Base-by-base conservation (phyloP, 2,113 vertebrate species). In the Lasiurus cinereus region DNA sequence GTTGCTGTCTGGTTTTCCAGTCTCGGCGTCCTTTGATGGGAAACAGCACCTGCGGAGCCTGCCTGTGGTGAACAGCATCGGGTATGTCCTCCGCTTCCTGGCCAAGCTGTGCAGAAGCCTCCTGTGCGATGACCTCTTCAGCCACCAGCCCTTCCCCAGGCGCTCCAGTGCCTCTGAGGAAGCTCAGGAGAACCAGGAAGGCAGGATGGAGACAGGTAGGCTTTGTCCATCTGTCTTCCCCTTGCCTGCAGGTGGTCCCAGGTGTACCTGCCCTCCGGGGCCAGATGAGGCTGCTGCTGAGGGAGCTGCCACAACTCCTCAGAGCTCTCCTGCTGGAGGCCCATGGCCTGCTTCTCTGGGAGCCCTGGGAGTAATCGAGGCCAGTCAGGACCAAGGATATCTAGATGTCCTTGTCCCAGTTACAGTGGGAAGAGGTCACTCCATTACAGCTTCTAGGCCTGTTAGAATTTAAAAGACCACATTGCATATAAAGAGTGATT, bases 51-150 rank as follows among this genome's bases (percentile, higher is more conserved):
- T 99, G 67, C 98, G 99, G 97, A 99, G 98, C 95, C 98, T 99
- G 95, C 99, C 99, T 0, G 99, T 99, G 69, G 99, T 99, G 96
- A 99, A 99, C 98, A 99, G 99, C 88, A 98, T 99, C 0, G 99
- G 99, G 62, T 99, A 99, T 0, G 99, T 99, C 89, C 99, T 99
- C 73, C 99, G 99, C 89, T 99, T 99, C 97, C 99, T 99, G 91
- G 98, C 99, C 98, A 99, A 99, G 97, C 98, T 99, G 48, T 99
- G 99, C 79, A 98, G 99, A 96, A 99, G 99, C 97, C 98, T 99
- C 62, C 98, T 99, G 97, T 99, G 99, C 92, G 99, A 99, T 73
- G 99, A 99, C 95, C 99, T 99, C 97, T 99, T 99, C 98, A 99
- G 99, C 93, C 99, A 99, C 97, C 99, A 99, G 98, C 99, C 99